A percentile compares a stretch with the other conserved stretches of the same genome.
Conservation (phyloP, 2,888 invertebrate genomes). For the Pammene fasciana region DNA sequence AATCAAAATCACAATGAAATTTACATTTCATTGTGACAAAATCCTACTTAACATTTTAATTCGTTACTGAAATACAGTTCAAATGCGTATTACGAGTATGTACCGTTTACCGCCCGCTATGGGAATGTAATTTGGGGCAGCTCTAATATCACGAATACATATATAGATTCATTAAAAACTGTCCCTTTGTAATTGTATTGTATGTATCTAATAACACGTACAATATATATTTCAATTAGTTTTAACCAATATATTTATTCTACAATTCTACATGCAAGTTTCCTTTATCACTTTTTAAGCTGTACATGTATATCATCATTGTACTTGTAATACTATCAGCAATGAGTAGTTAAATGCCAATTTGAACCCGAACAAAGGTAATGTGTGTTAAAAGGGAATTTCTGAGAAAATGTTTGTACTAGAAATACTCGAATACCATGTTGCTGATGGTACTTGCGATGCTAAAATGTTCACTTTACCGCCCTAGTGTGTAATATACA, state of each 20-base stretch:
- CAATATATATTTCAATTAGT: neutral
- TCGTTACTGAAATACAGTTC: no score
- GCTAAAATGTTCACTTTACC: neutral
- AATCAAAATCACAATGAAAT: constrained; percentile 1
- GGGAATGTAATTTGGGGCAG: neutral
- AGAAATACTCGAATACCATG: no score
- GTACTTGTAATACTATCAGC: constrained; percentile 1
- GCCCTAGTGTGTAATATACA: constrained; percentile 3
- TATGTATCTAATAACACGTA: neutral
- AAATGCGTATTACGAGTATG: neutral
- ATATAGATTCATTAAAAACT: no score
- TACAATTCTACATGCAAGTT: no score
- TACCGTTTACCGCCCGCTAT: neutral
- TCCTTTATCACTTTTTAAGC: no score
- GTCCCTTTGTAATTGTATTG: no score
- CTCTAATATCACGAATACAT: neutral
- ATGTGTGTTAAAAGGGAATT: neutral
- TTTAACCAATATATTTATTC: no score
- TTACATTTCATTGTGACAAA: constrained; percentile 10
- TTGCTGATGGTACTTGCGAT: neutral
- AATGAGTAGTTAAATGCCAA: neutral
- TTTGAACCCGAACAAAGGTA: neutral
- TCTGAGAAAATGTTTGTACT: neutral
- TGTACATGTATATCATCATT: neutral
- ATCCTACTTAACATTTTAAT: no score